Conservation (phyloP, 2,888 invertebrate species). For the Amphipyra tragopoginis region DNA sequence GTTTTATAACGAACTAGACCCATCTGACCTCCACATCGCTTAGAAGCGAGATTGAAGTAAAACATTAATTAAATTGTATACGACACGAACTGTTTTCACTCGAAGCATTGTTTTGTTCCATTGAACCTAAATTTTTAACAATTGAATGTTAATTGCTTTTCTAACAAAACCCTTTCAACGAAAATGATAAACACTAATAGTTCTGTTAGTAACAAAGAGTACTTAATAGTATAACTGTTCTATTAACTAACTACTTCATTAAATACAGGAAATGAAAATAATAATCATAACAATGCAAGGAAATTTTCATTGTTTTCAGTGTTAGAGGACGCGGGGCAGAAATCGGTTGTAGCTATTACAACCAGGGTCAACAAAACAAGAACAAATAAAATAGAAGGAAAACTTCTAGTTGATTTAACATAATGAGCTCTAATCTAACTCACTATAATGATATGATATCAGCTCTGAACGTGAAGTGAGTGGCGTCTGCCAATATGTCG, state of each 20-base stretch:
- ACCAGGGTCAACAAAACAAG: too few relatives aligned
- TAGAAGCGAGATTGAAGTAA: conserved; percentile 16
- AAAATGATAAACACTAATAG: conserved; percentile 27
- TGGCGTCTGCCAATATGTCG: background rate
- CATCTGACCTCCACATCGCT: background rate
- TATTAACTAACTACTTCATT: background rate
- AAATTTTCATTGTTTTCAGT: background rate
- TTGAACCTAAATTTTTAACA: conserved; percentile 13
- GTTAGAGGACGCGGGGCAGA: too few relatives aligned
- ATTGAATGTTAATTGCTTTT: conserved; percentile 21
- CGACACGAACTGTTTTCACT: conserved; percentile 9
- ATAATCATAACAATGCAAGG: background rate
- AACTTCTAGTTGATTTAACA: too few relatives aligned
- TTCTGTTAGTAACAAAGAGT: conserved; percentile 10
- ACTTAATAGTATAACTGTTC: too few relatives aligned
- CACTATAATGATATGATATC: too few relatives aligned
- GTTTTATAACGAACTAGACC: too few relatives aligned
- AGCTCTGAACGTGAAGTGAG: too few relatives aligned
- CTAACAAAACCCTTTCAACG: conserved; percentile 20
- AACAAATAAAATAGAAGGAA: too few relatives aligned
- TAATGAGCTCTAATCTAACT: too few relatives aligned
- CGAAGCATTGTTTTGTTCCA: conserved; percentile 30
- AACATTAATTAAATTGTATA: conserved; percentile 31
- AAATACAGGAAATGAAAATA: background rate
- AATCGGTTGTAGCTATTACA: too few relatives aligned